These are phyloP conservation scores for Trichogramma dendrolimi DNA, from an alignment of 2,888 invertebrate species.

Conservation along the genomic window DNA sequence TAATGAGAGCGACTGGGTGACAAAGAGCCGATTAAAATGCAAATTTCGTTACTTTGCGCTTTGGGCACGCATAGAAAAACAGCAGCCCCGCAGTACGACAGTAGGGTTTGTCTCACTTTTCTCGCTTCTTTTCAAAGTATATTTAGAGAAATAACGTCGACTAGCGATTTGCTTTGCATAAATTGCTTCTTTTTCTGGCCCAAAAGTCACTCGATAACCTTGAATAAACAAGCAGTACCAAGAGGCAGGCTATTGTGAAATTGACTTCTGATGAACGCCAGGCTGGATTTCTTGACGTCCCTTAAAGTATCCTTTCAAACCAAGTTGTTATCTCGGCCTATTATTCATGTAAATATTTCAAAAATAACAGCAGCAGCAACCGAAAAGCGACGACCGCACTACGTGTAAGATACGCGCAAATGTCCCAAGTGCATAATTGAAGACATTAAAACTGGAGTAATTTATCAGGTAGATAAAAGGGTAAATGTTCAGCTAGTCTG, in stretches of 20 bases:
- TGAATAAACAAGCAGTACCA: neutral
- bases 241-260: too few relatives aligned
- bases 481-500: neutral
- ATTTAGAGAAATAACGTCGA: neutral
- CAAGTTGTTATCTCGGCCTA: too few relatives aligned
- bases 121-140: neutral
- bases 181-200: neutral
- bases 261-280: neutral
- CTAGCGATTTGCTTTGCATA: constrained; percentile 6
- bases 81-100: too few relatives aligned
- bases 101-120: too few relatives aligned
- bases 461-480: neutral
- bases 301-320: too few relatives aligned
- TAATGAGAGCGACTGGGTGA: constrained; percentile 21
- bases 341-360: too few relatives aligned
- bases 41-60: constrained; percentile 8
- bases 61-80: too few relatives aligned
- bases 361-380: too few relatives aligned
- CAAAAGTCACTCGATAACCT: neutral
- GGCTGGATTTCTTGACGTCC: too few relatives aligned
- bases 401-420: too few relatives aligned
- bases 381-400: too few relatives aligned
- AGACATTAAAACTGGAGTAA: neutral
- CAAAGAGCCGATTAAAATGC: constrained; percentile 15
- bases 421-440: neutral